Evolutionary conservation across 2,888 invertebrate genomes (phyloP).

Genomic region (Lomographa bimaculata): DNA sequence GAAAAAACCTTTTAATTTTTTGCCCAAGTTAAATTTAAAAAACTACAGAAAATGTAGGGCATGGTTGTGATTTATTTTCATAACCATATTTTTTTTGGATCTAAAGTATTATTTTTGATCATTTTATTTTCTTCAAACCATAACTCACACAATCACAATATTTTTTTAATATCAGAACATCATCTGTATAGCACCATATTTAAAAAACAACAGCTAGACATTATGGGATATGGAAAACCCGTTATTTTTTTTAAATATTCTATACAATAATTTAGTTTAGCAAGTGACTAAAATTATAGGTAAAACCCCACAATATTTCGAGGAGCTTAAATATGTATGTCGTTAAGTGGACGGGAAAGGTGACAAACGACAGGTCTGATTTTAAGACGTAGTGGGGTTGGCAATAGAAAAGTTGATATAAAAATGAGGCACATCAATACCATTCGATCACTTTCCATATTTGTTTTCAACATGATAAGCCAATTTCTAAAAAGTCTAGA

Average conservation of each 20-base stretch:
- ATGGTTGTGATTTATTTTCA: too few species aligned
- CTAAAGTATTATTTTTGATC: too few species aligned
- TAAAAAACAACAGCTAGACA: too few species aligned
- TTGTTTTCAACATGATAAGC: conserved; percentile 19
- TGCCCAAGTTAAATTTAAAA: conserved; percentile 1
- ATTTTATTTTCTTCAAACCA: too few species aligned
- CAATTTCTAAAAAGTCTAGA: conserved; percentile 48
- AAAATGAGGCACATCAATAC: conserved; percentile 31
- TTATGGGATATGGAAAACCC: too few species aligned
- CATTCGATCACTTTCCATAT: too few species aligned
- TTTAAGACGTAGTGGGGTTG: conserved; percentile 19
- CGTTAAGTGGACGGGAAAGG: conserved; percentile 10
- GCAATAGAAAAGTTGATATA: conserved; percentile 30
- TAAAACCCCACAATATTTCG: conserved; percentile 5
- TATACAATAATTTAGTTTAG: too few species aligned
- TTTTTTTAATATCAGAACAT: too few species aligned
- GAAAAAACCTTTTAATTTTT: not conserved
- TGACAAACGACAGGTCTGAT: conserved; percentile 1
- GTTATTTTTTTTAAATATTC: too few species aligned
- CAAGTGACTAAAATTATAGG: conserved; percentile 12
- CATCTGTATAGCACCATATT: too few species aligned
- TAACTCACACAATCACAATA: too few species aligned
- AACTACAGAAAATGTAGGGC: conserved; percentile 3
- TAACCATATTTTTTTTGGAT: too few species aligned
- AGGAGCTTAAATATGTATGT: conserved; percentile 20